Evolutionary conservation across 2,797 vertebrate genomes (phyloP).

Genomic region (Eremophila alpestris): DNA sequence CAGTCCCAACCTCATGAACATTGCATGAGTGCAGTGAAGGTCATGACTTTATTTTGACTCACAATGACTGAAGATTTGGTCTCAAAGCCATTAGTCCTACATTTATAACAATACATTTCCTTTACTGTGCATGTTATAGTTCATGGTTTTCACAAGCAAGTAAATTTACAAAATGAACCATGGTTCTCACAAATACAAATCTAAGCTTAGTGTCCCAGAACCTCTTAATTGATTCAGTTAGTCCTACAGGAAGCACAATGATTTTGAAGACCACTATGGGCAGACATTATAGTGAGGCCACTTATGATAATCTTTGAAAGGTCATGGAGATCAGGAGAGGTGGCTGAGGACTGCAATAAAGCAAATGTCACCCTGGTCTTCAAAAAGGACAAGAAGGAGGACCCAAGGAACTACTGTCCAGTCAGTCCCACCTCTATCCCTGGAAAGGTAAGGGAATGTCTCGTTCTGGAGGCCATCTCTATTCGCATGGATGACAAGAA

Average conservation of each 20-base stretch:
- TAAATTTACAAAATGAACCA: neutral
- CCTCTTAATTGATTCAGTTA: neutral
- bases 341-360: neutral
- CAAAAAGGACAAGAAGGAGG: neutral
- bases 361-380: neutral
- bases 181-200: neutral
- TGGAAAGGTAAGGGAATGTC: neutral
- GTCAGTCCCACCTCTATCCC: neutral
- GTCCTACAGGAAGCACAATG: neutral
- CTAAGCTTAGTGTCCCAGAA: neutral
- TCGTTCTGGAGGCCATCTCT: neutral
- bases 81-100: neutral
- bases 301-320: neutral
- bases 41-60: neutral
- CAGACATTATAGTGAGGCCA: rapidly evolving
- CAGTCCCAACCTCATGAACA: neutral
- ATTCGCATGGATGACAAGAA: neutral
- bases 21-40: neutral
- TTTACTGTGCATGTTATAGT: neutral
- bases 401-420: neutral
- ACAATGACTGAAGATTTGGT: neutral
- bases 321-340: neutral
- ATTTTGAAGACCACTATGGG: neutral
- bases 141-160: neutral
- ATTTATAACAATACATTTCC: neutral